Base-by-base conservation (phyloP, 1,140 invertebrate species). In the Leptopilina clavipes region DNA sequence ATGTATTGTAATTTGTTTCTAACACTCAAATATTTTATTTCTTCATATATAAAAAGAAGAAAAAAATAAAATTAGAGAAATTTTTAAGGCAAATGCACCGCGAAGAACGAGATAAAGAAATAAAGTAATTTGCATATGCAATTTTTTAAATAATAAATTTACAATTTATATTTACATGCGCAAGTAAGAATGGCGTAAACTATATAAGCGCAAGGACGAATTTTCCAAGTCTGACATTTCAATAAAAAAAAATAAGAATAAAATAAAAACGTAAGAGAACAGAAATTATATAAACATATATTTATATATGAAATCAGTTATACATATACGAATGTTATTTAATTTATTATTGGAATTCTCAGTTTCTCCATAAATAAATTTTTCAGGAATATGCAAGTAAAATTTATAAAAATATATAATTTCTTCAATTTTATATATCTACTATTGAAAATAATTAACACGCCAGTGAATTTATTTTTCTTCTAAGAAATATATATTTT, bases 221-320 rank as follows among this genome's bases (percentile, higher is more conserved):
- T 65, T 65, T 65, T 65, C 56, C 22, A 31, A 37, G 22, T 31
- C 22, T 65, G 22, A 25, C 19, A 65, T 65, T 65, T 65, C 22
- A 31, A 31, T 2, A 2, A 31, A 31, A 5, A 31, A 31, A 5
- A 31, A 31, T 2, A 31, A 31, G 5, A 31, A 65, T 65, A 31
- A 31, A 65, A 31, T n/a, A 52, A 52, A 52, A 52, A 40, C 37
- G 2, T 52, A 52, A 52, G 48, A 17, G 48, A 52, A 52, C 48
- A 52, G n/a, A 52, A 17, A 52, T 52, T 52, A 52, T 52, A 52
- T 52, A 52, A 52, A 52, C 48, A 52, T n/a, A 40, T 40, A 40
- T 40, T 40, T 40, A 40, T 40, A 40, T 31, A 5, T 31, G 37
- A 40, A n/a, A n/a, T n/a, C 37, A 7, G 25, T 40, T 40, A 40